A percentile compares a stretch with the other conserved stretches of the same genome.
These are phyloP conservation scores for Zophobas morio DNA, from an alignment of 1,140 invertebrate genomes.

Conservation along the genomic window DNA sequence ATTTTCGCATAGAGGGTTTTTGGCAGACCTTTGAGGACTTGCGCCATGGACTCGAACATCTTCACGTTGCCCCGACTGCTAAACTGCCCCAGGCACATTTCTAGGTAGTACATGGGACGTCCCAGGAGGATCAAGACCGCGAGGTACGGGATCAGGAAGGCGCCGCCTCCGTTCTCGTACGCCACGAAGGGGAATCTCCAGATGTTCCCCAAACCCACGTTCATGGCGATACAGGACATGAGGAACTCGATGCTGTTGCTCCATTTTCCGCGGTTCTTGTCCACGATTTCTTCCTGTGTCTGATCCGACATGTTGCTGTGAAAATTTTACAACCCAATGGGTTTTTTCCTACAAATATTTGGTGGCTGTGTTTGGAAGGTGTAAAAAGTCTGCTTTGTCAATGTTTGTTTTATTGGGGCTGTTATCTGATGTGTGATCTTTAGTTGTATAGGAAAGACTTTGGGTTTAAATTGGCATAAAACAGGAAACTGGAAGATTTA, in stretches of 20 bases:
- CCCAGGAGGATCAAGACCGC: constrained; percentile 88
- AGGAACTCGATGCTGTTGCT: constrained; percentile 88
- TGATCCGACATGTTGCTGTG: not conserved
- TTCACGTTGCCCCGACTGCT: constrained; percentile 80
- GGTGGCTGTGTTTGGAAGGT: no score
- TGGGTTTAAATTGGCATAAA: no score
- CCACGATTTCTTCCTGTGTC: not conserved
- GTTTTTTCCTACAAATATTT: not conserved
- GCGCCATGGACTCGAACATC: constrained; percentile 72
- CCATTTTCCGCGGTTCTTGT: constrained; percentile 80
- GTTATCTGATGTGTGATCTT: no score
- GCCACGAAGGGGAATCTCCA: constrained; percentile 91
- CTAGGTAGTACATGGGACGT: constrained; percentile 92
- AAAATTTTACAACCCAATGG: no score
- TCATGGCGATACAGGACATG: constrained; percentile 90
- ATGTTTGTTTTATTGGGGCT: no score
- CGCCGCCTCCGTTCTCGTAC: constrained; percentile 88
- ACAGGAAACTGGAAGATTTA: no score
- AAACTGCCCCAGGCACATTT: constrained; percentile 87
- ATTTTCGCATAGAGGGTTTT: not conserved
- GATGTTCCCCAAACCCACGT: constrained; percentile 91
- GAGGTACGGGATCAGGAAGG: constrained; percentile 89
- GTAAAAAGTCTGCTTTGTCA: no score
- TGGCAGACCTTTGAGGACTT: constrained; percentile 77
- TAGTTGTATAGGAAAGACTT: no score